These are phyloP conservation scores for Nasonia vitripennis DNA, from an alignment of 1,140 invertebrate species.

Conservation along the genomic window DNA sequence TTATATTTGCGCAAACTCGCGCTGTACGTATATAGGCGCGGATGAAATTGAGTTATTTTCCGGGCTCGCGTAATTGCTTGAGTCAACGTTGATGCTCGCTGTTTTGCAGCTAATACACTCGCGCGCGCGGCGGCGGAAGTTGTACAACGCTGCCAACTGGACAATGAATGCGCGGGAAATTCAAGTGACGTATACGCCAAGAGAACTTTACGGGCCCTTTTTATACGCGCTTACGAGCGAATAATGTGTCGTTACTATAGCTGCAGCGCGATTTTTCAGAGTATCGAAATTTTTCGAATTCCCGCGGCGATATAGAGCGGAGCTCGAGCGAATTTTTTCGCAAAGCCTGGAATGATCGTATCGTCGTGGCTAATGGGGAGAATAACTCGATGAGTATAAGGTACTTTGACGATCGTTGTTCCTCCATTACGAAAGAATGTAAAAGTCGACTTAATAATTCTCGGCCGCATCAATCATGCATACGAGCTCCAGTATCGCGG, in stretches of 20 bases:
- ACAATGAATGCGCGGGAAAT: neutral
- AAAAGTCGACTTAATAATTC: neutral
- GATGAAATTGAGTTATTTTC: neutral
- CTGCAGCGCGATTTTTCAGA: neutral
- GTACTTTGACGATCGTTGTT: neutral
- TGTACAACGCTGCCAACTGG: neutral
- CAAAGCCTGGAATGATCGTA: too few relatives aligned
- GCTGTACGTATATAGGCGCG: too few relatives aligned
- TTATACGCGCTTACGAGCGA: too few relatives aligned
- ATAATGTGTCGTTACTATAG: too few relatives aligned
- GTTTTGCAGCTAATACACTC: neutral
- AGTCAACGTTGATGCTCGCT: neutral
- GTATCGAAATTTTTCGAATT: too few relatives aligned
- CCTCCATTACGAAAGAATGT: neutral
- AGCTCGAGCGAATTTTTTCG: too few relatives aligned
- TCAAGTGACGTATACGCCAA: neutral
- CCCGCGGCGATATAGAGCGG: too few relatives aligned
- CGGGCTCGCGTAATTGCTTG: neutral
- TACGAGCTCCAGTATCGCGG: too few relatives aligned
- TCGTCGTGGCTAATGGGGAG: too few relatives aligned
- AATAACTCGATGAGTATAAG: too few relatives aligned
- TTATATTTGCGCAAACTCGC: too few relatives aligned
- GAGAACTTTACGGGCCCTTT: neutral
- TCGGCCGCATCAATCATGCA: too few relatives aligned
- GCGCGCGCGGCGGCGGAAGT: neutral